These are phyloP conservation scores for Gavia stellata DNA, from an alignment of 2,113 vertebrate genomes.

Conservation along the genomic window DNA sequence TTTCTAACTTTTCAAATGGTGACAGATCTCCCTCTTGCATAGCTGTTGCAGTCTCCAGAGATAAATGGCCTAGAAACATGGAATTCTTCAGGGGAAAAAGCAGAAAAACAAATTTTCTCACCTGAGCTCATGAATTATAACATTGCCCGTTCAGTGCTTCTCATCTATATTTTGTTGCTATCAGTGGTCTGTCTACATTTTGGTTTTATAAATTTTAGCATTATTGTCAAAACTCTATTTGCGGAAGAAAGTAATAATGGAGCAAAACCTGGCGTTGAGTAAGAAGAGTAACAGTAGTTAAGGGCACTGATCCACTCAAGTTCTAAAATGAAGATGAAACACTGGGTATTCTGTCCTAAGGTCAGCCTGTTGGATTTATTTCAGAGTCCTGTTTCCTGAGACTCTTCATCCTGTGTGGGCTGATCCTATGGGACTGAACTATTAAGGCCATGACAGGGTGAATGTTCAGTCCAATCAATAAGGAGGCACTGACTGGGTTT, in stretches of 20 bases:
- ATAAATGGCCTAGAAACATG: not conserved
- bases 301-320: not conserved
- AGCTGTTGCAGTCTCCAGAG: not conserved
- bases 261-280: not conserved
- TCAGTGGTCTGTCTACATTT: not conserved
- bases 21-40: not conserved
- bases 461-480: not conserved
- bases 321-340: not conserved
- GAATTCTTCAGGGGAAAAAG: not conserved
- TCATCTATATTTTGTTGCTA: not conserved
- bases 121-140: not conserved
- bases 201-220: not conserved
- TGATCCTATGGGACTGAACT: not conserved
- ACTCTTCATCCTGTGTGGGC: not conserved
- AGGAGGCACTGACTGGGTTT: accelerated
- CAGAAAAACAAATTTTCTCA: not conserved
- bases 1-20: not conserved
- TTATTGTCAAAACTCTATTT: not conserved
- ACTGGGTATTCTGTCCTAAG: not conserved
- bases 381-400: not conserved
- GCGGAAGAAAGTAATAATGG: not conserved
- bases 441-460: not conserved
- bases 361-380: not conserved
- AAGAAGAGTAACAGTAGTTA: not conserved
- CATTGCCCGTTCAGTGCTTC: not conserved